Base-by-base conservation (phyloP, 2,113 vertebrate species). In the Gobio gobio region DNA sequence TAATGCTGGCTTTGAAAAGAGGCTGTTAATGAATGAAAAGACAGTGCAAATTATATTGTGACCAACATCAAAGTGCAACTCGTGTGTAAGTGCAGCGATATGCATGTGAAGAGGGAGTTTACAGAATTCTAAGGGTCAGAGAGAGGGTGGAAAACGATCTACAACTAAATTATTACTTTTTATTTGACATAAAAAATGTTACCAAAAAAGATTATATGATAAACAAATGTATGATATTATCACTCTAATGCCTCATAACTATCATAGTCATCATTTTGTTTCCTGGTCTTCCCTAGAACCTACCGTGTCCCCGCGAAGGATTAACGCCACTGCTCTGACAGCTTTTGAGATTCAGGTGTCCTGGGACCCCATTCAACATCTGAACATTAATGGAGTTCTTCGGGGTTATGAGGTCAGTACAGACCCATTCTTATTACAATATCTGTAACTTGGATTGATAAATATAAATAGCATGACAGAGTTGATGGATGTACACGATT, bases 281-380 rank as follows among this genome's bases (percentile, higher is more conserved):
- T 63, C 45, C 24, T 45, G 16, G 1, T 80, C 40, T 66, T 92
- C 78, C 78, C 43, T 92, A 99, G 98, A 97, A 89, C 98, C 98
- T 0, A 97, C 92, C 14, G 93, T 92, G 72, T 94, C 96, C 83
- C 98, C 98, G 0, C 91, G 94, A 24, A 94, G 91, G 86, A 94
- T 98, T 75, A 96, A 91, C 3, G 96, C 97, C 87, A 96, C 95
- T 3, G 95, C 94, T 0, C 88, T 97, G 24, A 95, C 95, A 0
- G 96, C 98, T 78, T 97, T 97, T 1, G 97, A 99, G 86, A 96
- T 99, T 92, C 96, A 96, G 3, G 96, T 99, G 82, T 97, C 94
- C 24, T 99, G 98, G 98, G 96, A 97, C 16, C 93, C 97, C 0
- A 94, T 98, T 61, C 95, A 95, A 86, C 94, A 94, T 87, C 92